These are phyloP conservation scores for Trissoscelio sp. DNA, from an alignment of 2,888 invertebrate species.

Conservation along the genomic window DNA sequence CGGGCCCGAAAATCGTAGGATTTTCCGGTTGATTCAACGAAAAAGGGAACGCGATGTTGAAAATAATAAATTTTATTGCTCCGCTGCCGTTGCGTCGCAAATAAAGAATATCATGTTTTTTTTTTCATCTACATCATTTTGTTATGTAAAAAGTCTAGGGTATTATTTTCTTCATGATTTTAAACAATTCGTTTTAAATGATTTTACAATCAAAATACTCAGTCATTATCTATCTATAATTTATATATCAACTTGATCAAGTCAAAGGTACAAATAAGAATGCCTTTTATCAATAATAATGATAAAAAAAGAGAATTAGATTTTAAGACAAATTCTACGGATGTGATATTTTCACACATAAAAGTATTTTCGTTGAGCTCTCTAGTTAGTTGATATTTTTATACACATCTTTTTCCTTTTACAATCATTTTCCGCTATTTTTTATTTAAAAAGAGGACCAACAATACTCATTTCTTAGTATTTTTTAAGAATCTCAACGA, in stretches of 20 bases:
- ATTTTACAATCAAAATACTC: too few species aligned
- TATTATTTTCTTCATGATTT: too few species aligned
- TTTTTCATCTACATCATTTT: background rate
- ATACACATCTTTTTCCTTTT: background rate
- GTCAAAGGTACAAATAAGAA: constrained; percentile 37
- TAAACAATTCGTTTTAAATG: too few species aligned
- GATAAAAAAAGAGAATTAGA: constrained; percentile 12
- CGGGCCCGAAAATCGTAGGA: constrained; percentile 70
- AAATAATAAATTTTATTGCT: constrained; percentile 77
- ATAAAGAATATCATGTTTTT: background rate
- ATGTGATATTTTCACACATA: constrained; percentile 25
- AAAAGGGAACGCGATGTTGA: constrained; percentile 71
- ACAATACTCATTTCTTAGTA: constrained; percentile 26
- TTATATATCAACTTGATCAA: too few species aligned
- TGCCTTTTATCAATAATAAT: constrained; percentile 34
- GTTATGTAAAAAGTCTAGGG: background rate
- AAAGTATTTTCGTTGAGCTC: constrained; percentile 34
- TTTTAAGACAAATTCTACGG: constrained; percentile 12
- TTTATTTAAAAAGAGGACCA: constrained; percentile 5
- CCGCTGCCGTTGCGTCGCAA: constrained; percentile 70
- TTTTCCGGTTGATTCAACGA: constrained; percentile 69
- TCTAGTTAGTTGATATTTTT: constrained; percentile 14
- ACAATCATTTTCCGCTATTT: background rate
- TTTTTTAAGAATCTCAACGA: constrained; percentile 19
- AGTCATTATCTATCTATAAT: too few species aligned